Conservation (phyloP, 2,113 vertebrate species). For the Halichoerus grypus region DNA sequence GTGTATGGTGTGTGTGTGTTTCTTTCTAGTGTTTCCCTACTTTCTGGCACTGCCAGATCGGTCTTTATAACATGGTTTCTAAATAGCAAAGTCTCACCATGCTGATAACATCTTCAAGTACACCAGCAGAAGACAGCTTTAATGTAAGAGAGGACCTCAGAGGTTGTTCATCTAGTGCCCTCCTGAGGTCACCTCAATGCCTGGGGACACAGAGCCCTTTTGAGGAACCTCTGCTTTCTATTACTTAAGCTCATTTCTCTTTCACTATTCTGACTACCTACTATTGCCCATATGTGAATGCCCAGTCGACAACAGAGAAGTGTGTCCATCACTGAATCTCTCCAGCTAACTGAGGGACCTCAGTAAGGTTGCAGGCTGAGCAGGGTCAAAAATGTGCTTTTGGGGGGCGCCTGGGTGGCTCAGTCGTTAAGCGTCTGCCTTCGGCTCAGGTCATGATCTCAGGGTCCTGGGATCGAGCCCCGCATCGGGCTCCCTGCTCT, state of each 20-base stretch:
- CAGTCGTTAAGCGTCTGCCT: no score
- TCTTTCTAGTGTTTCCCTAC: not conserved
- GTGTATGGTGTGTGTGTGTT: no score
- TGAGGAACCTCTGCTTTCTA: not conserved
- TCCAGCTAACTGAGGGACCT: not conserved
- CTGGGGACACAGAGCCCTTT: not conserved
- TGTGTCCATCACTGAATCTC: not conserved
- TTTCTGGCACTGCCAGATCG: not conserved
- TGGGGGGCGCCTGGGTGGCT: no score
- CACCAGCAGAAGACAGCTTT: not conserved
- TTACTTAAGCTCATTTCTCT: not conserved
- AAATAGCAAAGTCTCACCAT: not conserved
- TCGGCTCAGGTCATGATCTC: no score
- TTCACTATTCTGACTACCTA: not conserved
- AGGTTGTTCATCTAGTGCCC: not conserved
- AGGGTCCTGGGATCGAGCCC: no score
- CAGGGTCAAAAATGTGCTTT: not conserved
- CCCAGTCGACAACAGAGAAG: not conserved
- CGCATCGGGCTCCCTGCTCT: no score
- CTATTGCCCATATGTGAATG: not conserved
- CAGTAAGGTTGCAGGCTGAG: not conserved
- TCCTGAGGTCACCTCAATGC: not conserved
- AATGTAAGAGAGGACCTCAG: not conserved
- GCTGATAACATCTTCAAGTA: not conserved
- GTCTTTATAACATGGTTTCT: not conserved